These are phyloP conservation scores for Trididemnum miniatum DNA, from an alignment of 23 tunicate genomes.

Conservation along the genomic window DNA sequence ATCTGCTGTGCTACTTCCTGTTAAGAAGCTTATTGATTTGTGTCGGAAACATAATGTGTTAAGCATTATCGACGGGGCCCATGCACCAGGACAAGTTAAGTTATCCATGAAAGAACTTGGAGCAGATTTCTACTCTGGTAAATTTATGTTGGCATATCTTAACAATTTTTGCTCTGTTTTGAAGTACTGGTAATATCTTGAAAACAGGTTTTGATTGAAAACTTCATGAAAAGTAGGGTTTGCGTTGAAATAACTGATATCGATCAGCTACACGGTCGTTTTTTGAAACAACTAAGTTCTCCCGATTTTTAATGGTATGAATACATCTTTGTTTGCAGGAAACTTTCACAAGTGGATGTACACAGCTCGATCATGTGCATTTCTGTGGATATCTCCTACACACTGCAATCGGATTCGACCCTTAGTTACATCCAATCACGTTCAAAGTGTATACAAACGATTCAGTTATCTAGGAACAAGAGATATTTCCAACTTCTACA, in stretches of 20 bases:
- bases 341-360: constrained; percentile 95
- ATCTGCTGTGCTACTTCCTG: constrained; percentile 80
- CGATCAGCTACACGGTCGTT: too few relatives aligned
- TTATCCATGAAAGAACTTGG: constrained; percentile 59
- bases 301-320: too few relatives aligned
- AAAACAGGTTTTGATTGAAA: too few relatives aligned
- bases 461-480: constrained; percentile 67
- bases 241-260: too few relatives aligned
- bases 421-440: constrained; percentile 54
- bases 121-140: constrained; percentile 90
- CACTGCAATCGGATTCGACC: constrained; percentile 43
- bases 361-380: constrained; percentile 61
- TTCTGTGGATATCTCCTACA: constrained; percentile 66
- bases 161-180: too few relatives aligned
- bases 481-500: constrained; percentile 51
- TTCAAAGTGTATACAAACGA: constrained; percentile 36
- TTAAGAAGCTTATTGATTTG: constrained; percentile 50
- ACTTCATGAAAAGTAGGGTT: too few relatives aligned
- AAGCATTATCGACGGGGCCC: constrained; percentile 86
- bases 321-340: constrained; percentile 57
- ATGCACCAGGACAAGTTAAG: constrained; percentile 91
- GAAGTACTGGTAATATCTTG: too few relatives aligned
- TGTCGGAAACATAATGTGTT: constrained; percentile 48
- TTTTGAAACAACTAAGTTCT: too few relatives aligned
- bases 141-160: too few relatives aligned